Conservation (phyloP, 2,797 vertebrate species). For the Arrhamphus sclerolepis region DNA sequence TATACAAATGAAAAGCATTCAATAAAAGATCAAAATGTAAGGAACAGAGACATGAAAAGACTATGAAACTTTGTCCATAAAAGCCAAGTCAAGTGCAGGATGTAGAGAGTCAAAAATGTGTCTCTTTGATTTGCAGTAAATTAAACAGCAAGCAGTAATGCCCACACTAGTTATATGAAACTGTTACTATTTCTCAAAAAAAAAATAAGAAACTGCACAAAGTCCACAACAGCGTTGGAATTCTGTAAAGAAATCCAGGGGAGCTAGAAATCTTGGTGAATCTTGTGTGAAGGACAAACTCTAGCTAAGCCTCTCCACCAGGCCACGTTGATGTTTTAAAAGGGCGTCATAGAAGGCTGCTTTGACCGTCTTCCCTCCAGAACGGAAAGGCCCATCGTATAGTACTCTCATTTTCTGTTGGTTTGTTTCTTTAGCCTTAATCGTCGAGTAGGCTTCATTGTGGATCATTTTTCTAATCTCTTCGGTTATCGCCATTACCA, state of each 20-base stretch:
- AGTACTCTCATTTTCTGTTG: slow-evolving; percentile 28
- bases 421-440: rapidly evolving
- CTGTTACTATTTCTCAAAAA: background rate
- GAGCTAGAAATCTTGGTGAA: slow-evolving; percentile 6
- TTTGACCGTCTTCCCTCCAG: slow-evolving; percentile 34
- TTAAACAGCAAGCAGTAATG: too few species aligned
- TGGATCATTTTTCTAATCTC: slow-evolving; percentile 51
- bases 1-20: too few species aligned
- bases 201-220: background rate
- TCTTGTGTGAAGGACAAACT: background rate
- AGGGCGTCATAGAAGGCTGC: slow-evolving; percentile 65
- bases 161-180: background rate
- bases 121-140: too few species aligned
- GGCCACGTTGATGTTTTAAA: background rate
- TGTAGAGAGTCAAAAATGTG: too few species aligned
- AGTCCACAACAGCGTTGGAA: background rate
- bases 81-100: too few species aligned
- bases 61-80: too few species aligned
- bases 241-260: slow-evolving; percentile 19
- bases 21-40: too few species aligned
- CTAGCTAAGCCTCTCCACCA: slow-evolving; percentile 42
- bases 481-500: slow-evolving; percentile 37
- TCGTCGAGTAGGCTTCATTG: background rate
- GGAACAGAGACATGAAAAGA: too few species aligned
- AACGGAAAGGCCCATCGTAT: rapidly evolving